A percentile compares a stretch with the other conserved stretches of the same genome.
phyloP scores from a whole-genome alignment of 2,888 invertebrate genomes.

The Leptinotarsa juncta region DNA sequence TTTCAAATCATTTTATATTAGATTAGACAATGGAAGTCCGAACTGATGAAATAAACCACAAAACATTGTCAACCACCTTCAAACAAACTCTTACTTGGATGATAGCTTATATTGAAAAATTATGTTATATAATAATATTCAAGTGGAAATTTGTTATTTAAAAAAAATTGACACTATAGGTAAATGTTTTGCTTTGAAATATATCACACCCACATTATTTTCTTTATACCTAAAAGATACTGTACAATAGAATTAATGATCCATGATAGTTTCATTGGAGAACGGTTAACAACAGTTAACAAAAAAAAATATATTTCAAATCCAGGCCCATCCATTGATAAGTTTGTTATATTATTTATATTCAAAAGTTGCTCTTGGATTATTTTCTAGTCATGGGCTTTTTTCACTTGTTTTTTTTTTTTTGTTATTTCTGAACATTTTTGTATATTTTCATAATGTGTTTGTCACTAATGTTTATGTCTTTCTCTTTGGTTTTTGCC shows the following conservation, averaged over 20 bases:
- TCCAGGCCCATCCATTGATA: not conserved
- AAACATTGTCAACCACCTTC: no score
- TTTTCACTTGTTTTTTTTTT: slow-evolving; percentile 13
- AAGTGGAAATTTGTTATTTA: no score
- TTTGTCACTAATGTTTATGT: slow-evolving; percentile 61
- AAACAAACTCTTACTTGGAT: no score
- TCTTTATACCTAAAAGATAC: not conserved
- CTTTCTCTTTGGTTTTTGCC: slow-evolving; percentile 69
- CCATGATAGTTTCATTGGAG: not conserved
- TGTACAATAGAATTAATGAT: not conserved
- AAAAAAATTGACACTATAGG: no score
- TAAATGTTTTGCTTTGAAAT: no score
- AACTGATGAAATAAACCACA: no score
- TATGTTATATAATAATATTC: no score
- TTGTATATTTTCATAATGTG: slow-evolving; percentile 36
- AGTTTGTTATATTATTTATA: not conserved
- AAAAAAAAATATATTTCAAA: not conserved
- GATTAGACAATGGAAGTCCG: no score
- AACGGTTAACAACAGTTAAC: not conserved
- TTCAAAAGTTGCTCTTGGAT: not conserved
- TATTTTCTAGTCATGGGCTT: slow-evolving; percentile 6
- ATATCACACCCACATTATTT: no score
- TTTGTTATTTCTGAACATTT: slow-evolving; percentile 18
- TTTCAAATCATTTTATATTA: no score
- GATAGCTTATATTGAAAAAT: no score